Evolutionary conservation across 2,888 invertebrate genomes (phyloP).

Genomic region (Parelbella ahira): DNA sequence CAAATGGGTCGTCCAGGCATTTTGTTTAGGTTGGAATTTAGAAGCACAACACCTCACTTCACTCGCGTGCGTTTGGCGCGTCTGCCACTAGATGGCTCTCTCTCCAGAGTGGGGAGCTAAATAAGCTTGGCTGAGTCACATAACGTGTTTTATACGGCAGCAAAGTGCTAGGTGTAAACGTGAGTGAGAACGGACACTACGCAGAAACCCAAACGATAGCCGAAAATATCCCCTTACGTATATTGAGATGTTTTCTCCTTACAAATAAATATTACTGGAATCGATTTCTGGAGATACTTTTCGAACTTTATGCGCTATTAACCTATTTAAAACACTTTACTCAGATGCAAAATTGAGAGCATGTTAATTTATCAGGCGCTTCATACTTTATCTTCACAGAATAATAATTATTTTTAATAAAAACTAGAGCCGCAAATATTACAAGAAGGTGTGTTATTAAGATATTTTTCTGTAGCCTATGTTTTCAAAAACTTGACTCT

Average conservation of each 20-base stretch:
- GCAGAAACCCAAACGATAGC: conserved; percentile 63
- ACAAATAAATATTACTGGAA: conserved; percentile 11
- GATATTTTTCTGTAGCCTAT: no score
- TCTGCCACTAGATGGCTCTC: conserved; percentile 75
- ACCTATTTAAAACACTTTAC: no score
- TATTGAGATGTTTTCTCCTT: conserved; percentile 42
- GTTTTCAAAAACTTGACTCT: no score
- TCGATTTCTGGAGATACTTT: no score
- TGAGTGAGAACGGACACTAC: conserved; percentile 67
- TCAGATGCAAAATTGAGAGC: no score
- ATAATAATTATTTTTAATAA: no score
- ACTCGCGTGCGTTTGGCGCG: conserved; percentile 54
- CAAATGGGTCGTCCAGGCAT: conserved; percentile 90
- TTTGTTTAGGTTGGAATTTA: conserved; percentile 47
- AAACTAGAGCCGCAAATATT: no score
- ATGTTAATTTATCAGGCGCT: neutral
- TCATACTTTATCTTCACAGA: no score
- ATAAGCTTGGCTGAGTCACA: conserved; percentile 72
- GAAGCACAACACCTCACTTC: conserved; percentile 55
- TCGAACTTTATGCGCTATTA: no score
- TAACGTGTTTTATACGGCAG: conserved; percentile 77
- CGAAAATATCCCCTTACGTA: conserved; percentile 71
- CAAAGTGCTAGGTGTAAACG: conserved; percentile 63
- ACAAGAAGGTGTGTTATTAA: no score
- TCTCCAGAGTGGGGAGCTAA: conserved; percentile 72